These are phyloP conservation scores for Centrocercus urophasianus DNA, from an alignment of 2,113 vertebrate species.

Conservation along the genomic window DNA sequence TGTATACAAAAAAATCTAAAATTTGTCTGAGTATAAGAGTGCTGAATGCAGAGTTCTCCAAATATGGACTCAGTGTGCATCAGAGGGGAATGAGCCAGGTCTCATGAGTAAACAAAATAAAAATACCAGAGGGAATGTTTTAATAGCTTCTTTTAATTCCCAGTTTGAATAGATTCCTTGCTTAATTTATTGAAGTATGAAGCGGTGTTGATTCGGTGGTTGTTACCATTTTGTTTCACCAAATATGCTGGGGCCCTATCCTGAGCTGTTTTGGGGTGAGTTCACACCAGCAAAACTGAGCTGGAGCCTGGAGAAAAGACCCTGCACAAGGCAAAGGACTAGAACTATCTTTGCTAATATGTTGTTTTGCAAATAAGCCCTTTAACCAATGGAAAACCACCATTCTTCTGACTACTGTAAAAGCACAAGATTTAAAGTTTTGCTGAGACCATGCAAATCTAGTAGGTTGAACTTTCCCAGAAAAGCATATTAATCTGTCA, in stretches of 20 bases:
- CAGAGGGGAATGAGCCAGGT: slow-evolving; percentile 58
- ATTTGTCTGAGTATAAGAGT: slow-evolving; percentile 69
- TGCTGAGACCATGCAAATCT: background rate
- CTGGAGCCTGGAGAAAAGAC: background rate
- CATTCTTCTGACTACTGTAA: background rate
- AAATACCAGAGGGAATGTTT: slow-evolving; percentile 76
- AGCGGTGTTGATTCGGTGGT: background rate
- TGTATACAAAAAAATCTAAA: slow-evolving; percentile 15
- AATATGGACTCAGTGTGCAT: slow-evolving; percentile 66
- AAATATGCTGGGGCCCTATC: background rate
- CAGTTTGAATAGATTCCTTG: slow-evolving; percentile 65
- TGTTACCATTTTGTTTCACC: background rate
- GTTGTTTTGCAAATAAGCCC: background rate
- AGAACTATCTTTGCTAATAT: background rate
- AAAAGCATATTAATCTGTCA: background rate
- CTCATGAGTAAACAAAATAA: slow-evolving; percentile 78
- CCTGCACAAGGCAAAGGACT: background rate
- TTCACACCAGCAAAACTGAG: background rate
- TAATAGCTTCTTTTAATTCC: slow-evolving; percentile 73
- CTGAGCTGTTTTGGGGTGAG: background rate
- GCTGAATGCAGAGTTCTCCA: slow-evolving; percentile 72
- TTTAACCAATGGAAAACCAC: slow-evolving; percentile 1
- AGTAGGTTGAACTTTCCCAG: background rate
- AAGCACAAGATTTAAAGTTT: background rate
- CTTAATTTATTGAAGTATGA: slow-evolving; percentile 31